Conservation (phyloP, 2,797 vertebrate species). For the Syngnathus acus region DNA sequence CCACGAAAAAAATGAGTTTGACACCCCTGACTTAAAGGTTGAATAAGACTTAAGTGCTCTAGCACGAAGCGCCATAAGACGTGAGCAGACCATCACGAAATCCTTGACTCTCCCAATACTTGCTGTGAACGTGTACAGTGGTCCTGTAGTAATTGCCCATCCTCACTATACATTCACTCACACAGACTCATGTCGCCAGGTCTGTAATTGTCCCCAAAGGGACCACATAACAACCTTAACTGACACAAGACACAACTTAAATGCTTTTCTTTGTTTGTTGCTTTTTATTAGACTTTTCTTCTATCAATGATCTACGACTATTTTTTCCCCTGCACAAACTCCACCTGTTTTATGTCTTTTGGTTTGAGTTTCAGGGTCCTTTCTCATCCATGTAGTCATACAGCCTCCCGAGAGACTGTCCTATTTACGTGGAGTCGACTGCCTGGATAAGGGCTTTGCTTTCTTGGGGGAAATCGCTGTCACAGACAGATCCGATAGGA, state of each 20-base stretch:
- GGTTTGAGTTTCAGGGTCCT: slow-evolving; percentile 5
- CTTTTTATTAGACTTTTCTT: slow-evolving; percentile 24
- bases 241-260: not conserved
- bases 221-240: not conserved
- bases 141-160: not conserved
- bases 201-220: slow-evolving; percentile 19
- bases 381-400: slow-evolving; percentile 25
- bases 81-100: too few relatives aligned
- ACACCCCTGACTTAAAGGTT: too few relatives aligned
- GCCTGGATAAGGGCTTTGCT: slow-evolving; percentile 28
- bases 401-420: slow-evolving; percentile 25
- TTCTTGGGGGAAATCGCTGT: slow-evolving; percentile 10
- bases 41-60: too few relatives aligned
- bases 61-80: too few relatives aligned
- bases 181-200: not conserved
- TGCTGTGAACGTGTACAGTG: too few relatives aligned
- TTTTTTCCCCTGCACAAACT: not conserved
- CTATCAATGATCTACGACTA: slow-evolving; percentile 11
- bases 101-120: too few relatives aligned
- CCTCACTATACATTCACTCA: not conserved
- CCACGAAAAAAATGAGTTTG: too few relatives aligned
- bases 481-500: slow-evolving; percentile 8
- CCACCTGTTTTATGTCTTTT: slow-evolving; percentile 4
- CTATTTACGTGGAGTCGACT: slow-evolving; percentile 26
- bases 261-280: slow-evolving; percentile 15